These are phyloP conservation scores for Australoheros facetus DNA, from an alignment of 2,797 vertebrate species.

Conservation along the genomic window DNA sequence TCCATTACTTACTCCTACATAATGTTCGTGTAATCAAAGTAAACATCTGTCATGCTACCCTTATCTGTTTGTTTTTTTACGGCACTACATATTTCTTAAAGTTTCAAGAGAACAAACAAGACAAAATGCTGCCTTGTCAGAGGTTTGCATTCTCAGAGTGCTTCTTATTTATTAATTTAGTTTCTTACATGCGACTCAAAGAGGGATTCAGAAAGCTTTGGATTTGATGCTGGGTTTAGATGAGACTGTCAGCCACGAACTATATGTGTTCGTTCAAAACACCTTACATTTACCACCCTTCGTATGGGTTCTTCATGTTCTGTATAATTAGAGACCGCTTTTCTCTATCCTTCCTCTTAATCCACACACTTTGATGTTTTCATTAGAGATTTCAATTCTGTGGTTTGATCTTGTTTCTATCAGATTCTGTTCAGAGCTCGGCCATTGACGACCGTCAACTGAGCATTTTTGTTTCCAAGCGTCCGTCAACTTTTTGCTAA, in stretches of 20 bases:
- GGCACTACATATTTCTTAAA: too few relatives aligned
- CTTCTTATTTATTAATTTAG: background rate
- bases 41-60: too few relatives aligned
- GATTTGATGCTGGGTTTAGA: background rate
- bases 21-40: too few relatives aligned
- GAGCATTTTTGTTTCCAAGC: too few relatives aligned
- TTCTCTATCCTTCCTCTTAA: slow-evolving; percentile 21
- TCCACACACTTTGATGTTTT: slow-evolving; percentile 33
- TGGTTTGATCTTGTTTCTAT: slow-evolving; percentile 31
- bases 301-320: slow-evolving; percentile 5
- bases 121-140: too few relatives aligned
- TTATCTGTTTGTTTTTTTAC: too few relatives aligned
- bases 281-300: background rate
- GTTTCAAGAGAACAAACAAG: too few relatives aligned
- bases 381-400: slow-evolving; percentile 9
- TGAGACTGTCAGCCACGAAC: background rate
- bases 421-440: background rate
- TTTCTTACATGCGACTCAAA: background rate
- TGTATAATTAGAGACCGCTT: background rate
- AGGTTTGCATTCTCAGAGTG: too few relatives aligned
- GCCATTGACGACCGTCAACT: too few relatives aligned
- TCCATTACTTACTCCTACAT: too few relatives aligned
- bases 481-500: too few relatives aligned
- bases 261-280: background rate
- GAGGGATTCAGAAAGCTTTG: background rate